Conservation (phyloP, 2,888 invertebrate species). For the Reticulitermes lucifugus region DNA sequence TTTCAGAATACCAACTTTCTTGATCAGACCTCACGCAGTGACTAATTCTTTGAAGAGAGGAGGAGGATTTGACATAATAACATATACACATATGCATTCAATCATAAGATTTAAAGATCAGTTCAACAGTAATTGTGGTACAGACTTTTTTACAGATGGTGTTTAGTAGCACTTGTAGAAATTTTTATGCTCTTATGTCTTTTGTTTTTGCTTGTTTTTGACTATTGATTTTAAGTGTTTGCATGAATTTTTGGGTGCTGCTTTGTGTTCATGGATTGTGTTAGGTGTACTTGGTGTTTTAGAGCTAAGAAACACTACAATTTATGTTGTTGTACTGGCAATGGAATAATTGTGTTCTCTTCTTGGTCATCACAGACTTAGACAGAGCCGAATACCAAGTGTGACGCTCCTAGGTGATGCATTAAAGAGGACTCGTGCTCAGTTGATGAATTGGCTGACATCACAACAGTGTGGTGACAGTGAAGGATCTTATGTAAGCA, state of each 20-base stretch:
- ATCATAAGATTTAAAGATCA: too few species aligned
- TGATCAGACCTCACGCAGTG: too few species aligned
- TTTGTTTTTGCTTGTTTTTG: neutral
- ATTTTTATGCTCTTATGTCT: neutral
- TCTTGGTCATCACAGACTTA: slow-evolving; percentile 74
- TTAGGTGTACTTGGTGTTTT: slow-evolving; percentile 14
- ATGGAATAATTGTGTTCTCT: neutral
- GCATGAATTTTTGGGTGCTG: neutral
- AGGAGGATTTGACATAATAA: too few species aligned
- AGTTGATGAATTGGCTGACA: slow-evolving; percentile 49
- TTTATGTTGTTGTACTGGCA: neutral
- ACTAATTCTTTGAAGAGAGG: too few species aligned
- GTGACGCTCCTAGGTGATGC: slow-evolving; percentile 75
- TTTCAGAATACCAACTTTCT: too few species aligned
- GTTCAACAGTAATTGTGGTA: too few species aligned
- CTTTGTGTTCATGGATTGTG: neutral
- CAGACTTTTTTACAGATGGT: too few species aligned
- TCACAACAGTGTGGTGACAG: slow-evolving; percentile 52
- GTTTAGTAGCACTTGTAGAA: too few species aligned
- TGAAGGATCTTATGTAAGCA: slow-evolving; percentile 18
- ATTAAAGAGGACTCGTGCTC: slow-evolving; percentile 39
- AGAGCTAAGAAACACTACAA: neutral
- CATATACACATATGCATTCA: too few species aligned
- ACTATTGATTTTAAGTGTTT: neutral
- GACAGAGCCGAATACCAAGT: slow-evolving; percentile 96